A percentile compares a stretch with the other conserved stretches of the same genome.
Conservation (phyloP, 2,113 vertebrate species). For the Neolamprologus cancellatus region DNA sequence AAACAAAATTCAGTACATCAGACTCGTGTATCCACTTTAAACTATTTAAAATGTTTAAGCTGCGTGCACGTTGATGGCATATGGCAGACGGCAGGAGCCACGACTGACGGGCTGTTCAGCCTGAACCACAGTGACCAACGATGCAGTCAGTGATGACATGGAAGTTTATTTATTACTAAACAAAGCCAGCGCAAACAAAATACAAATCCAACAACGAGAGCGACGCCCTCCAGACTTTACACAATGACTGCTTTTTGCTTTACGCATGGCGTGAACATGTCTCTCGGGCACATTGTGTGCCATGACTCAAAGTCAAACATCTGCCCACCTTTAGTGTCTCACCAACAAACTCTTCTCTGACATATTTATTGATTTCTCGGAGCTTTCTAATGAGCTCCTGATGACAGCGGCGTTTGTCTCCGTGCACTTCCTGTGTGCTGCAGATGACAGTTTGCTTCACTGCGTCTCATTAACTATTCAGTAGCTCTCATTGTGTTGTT, state of each 20-base stretch:
- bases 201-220: rapidly evolving
- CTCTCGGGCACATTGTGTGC: rapidly evolving
- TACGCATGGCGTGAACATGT: background rate
- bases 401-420: background rate
- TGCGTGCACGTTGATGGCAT: background rate
- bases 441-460: background rate
- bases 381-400: background rate
- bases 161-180: background rate
- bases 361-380: background rate
- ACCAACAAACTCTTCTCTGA: background rate
- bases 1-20: background rate
- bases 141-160: background rate
- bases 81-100: background rate
- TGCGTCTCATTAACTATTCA: background rate
- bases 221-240: background rate
- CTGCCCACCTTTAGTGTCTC: background rate
- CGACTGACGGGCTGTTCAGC: background rate
- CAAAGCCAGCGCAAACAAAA: background rate
- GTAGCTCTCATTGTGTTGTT: background rate
- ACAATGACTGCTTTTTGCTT: background rate
- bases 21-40: rapidly evolving
- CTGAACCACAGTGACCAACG: rapidly evolving
- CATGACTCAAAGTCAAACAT: background rate
- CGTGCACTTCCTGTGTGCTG: background rate
- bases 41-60: background rate